phyloP scores from a whole-genome alignment of 2,113 vertebrate genomes.

The Neolamprologus variostigma region DNA sequence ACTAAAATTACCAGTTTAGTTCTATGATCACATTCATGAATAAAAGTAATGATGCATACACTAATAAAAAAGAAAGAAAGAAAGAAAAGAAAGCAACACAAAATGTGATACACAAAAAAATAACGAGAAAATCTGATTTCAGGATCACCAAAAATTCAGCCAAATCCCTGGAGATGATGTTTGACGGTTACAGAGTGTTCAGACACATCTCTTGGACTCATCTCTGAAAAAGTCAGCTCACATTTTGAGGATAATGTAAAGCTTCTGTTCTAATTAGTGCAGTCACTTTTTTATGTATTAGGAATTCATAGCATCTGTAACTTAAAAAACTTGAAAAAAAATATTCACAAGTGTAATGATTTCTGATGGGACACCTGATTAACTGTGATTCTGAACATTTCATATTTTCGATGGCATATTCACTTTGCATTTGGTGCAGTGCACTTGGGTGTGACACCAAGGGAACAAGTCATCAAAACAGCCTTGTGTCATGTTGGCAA shows the following conservation, averaged over 20 bases:
- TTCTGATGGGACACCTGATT: neutral
- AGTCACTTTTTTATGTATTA: neutral
- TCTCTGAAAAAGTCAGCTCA: neutral
- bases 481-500: constrained; percentile 11
- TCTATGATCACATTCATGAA: neutral
- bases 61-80: neutral
- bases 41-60: neutral
- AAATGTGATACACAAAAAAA: neutral
- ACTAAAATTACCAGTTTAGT: neutral
- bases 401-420: neutral
- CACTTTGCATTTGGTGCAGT: constrained; percentile 10
- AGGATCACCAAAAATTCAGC: neutral
- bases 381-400: neutral
- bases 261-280: neutral
- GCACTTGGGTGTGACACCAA: neutral
- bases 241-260: neutral
- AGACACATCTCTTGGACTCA: neutral
- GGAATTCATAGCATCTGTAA: neutral
- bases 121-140: neutral
- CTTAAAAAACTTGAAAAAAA: neutral
- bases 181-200: neutral
- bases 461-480: constrained; percentile 16
- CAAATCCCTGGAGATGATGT: neutral
- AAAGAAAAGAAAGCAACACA: neutral
- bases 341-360: too few species aligned